Evolutionary conservation across 2,888 invertebrate species (phyloP), one percentile per base, ranked within the genome.

Genomic region (Spisula solida): DNA sequence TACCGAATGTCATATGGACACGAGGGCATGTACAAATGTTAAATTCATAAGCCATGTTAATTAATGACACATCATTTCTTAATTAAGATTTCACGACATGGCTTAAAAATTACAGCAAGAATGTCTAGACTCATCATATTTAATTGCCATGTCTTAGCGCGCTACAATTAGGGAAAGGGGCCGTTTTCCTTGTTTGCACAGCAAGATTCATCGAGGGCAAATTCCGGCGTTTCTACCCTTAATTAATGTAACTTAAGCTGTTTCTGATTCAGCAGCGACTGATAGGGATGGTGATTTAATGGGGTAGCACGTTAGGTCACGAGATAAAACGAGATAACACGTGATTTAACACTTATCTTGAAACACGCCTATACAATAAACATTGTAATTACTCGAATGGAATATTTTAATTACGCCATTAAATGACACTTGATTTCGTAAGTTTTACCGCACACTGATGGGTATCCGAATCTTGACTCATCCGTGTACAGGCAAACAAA

Each of bases 361-460:
- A 82, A 83, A 87, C 82, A 82, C 87, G 82, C 87, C 87, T 82
- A 47, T 29, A 83, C 82, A 78, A 82, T 66, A 83, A 87, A 87
- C 83, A 83, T 41, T 56, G 70, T 70, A 82, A 87, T 87, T 87
- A 87, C 55, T 31, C 47, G 47, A 47, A 29, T 25, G 29, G 47
- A 66, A 55, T 56, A 51, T 82, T 82, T 60, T 34, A 82, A 82
- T 34, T 82, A 31, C 31, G 31, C 55, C 75, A 75, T 75, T 34
- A 75, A 75, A 75, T 34, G 75, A 34, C 75, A 18, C 75, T 75
- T 34, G 75, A 75, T 75, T 75, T 75, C 18, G 34, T 14, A 0
- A 34, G 34, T 29, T 34, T 34, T 34, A 5, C 31, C 29, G 20
- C 5, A 1, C 75, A 18, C 4, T 34, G 31, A 34, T 18, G 75